Percentiles rank a stretch among this genome's conserved stretches.
Evolutionary conservation across 2,797 vertebrate species (phyloP).

Genomic region (Synanceia verrucosa): DNA sequence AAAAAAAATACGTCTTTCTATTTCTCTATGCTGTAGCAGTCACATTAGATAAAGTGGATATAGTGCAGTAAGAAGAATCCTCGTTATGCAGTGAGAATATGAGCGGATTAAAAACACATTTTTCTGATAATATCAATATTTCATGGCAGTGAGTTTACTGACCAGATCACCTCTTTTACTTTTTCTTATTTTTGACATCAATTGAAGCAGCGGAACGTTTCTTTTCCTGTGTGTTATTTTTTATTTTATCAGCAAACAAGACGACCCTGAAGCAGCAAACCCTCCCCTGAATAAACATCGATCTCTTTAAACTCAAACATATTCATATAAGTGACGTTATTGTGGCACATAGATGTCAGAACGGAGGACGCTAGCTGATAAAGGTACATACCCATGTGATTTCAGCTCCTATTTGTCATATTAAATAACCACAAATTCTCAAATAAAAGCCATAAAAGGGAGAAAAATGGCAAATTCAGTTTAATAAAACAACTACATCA

Average conservation of each 20-base stretch:
- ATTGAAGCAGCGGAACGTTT: too few species aligned
- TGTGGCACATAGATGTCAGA: constrained; percentile 32
- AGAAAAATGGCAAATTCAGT: background rate
- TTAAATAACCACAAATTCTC: background rate
- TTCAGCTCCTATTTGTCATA: background rate
- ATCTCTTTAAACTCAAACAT: too few species aligned
- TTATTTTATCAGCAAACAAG: background rate
- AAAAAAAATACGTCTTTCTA: constrained; percentile 65
- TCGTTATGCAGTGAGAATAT: constrained; percentile 44
- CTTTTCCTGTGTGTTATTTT: background rate
- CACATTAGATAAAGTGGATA: constrained; percentile 77
- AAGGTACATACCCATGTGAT: background rate
- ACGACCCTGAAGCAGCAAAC: background rate
- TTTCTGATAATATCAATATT: background rate
- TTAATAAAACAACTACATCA: background rate
- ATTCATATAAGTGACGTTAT: background rate
- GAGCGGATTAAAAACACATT: background rate
- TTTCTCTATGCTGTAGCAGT: constrained; percentile 63
- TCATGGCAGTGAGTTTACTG: background rate
- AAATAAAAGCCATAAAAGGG: background rate
- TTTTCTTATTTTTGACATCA: background rate
- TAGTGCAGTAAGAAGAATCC: constrained; percentile 73
- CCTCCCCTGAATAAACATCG: background rate
- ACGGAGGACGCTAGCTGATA: background rate
- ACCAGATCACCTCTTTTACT: background rate